These are phyloP conservation scores for Graptemys geographica DNA, from an alignment of 2,797 vertebrate genomes.

Conservation along the genomic window DNA sequence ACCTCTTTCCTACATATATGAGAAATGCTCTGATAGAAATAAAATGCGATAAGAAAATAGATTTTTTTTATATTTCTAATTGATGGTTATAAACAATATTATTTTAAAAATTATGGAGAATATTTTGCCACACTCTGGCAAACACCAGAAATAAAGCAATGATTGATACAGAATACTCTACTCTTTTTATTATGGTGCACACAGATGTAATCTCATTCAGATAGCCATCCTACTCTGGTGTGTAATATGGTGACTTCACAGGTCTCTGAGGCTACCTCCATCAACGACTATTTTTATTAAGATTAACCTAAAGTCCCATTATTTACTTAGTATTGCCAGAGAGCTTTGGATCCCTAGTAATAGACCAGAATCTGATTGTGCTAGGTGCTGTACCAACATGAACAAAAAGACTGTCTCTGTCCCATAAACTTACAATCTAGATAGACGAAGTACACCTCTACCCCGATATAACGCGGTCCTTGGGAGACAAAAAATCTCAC, in stretches of 20 bases:
- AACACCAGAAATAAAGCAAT: neutral
- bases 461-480: too few relatives aligned
- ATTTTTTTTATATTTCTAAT: neutral
- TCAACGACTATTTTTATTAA: neutral
- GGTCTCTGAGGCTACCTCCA: neutral
- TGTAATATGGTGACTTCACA: neutral
- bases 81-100: neutral
- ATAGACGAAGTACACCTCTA: too few relatives aligned
- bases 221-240: neutral
- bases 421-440: neutral
- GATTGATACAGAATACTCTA: neutral
- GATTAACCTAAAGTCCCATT: neutral
- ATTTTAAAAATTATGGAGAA: neutral
- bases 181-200: neutral
- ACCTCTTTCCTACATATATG: neutral
- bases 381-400: neutral
- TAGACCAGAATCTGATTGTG: neutral
- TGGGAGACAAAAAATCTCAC: too few relatives aligned
- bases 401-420: neutral
- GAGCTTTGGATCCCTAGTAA: neutral
- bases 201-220: neutral
- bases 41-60: neutral
- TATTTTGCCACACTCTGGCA: neutral
- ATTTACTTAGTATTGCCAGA: neutral
- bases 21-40: neutral